Evolutionary conservation across 2,888 invertebrate genomes (phyloP).

Genomic region (Oligia strigilis): DNA sequence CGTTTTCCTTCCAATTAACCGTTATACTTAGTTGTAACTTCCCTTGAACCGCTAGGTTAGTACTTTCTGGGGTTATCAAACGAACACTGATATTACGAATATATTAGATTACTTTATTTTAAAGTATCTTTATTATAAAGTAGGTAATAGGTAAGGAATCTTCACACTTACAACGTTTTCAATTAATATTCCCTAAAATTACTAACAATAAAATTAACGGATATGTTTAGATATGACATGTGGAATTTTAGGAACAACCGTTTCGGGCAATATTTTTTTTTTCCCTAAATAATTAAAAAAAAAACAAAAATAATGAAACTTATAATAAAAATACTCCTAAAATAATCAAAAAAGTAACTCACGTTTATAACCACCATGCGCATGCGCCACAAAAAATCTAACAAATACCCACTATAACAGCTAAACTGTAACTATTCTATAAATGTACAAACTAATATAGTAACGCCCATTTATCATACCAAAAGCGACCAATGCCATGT

Average conservation of each 20-base stretch:
- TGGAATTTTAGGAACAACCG: background rate
- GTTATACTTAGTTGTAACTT: slow-evolving; percentile 19
- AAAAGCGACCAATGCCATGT: slow-evolving; percentile 88
- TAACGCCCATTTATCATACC: slow-evolving; percentile 88
- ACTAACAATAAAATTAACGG: background rate
- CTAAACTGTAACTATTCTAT: slow-evolving; percentile 76
- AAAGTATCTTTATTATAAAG: no score
- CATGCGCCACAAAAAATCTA: slow-evolving; percentile 49
- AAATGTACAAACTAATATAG: slow-evolving; percentile 80
- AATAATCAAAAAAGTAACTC: slow-evolving; percentile 32
- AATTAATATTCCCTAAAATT: background rate
- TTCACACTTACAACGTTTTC: background rate
- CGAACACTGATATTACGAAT: background rate
- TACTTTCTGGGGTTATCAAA: slow-evolving; percentile 10
- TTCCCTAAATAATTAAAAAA: no score
- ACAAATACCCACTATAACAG: slow-evolving; percentile 57
- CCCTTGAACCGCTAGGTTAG: slow-evolving; percentile 4
- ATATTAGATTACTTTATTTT: background rate
- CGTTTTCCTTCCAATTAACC: slow-evolving; percentile 40
- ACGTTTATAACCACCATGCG: slow-evolving; percentile 38
- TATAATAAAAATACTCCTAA: background rate
- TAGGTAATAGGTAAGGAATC: no score
- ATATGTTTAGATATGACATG: no score
- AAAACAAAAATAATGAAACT: background rate
- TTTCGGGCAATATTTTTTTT: background rate